phyloP scores from a whole-genome alignment of 1,140 invertebrate species.

The Hypothenemus hampei region DNA sequence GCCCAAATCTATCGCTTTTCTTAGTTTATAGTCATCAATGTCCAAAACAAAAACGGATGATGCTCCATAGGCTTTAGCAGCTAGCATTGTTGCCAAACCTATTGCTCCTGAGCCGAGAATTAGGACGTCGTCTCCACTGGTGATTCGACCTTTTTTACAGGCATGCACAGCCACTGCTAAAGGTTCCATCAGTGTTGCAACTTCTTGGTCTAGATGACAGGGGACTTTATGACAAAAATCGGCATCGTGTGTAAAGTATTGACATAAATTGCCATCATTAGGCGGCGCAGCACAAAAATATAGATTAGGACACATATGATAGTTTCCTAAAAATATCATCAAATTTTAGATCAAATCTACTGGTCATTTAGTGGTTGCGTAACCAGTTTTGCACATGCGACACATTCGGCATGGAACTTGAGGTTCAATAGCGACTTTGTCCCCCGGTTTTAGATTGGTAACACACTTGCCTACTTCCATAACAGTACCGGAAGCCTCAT shows the following conservation, averaged over 20 bases:
- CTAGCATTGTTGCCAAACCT: constrained; percentile 52
- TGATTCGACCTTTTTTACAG: constrained; percentile 70
- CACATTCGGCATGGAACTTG: constrained; percentile 82
- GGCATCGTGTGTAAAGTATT: constrained; percentile 81
- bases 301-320: constrained; percentile 83
- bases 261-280: constrained; percentile 72
- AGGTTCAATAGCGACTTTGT: constrained; percentile 88
- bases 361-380: neutral
- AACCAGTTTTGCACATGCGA: constrained; percentile 66
- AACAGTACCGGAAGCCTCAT: constrained; percentile 44
- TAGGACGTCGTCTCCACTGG: constrained; percentile 63
- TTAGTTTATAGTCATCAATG: constrained; percentile 50
- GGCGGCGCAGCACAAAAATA: constrained; percentile 86
- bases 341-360: neutral
- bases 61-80: constrained; percentile 72
- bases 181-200: constrained; percentile 88
- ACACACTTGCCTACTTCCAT: constrained; percentile 25
- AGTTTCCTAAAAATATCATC: constrained; percentile 47
- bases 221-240: constrained; percentile 91
- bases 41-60: constrained; percentile 1
- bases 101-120: constrained; percentile 12
- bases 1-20: constrained; percentile 75
- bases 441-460: constrained; percentile 42
- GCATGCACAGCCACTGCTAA: constrained; percentile 89
- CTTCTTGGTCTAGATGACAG: constrained; percentile 79